Percentiles rank a stretch among this genome's conserved stretches.
Conservation (phyloP, 1,140 invertebrate species). For the Papilio dardanus region DNA sequence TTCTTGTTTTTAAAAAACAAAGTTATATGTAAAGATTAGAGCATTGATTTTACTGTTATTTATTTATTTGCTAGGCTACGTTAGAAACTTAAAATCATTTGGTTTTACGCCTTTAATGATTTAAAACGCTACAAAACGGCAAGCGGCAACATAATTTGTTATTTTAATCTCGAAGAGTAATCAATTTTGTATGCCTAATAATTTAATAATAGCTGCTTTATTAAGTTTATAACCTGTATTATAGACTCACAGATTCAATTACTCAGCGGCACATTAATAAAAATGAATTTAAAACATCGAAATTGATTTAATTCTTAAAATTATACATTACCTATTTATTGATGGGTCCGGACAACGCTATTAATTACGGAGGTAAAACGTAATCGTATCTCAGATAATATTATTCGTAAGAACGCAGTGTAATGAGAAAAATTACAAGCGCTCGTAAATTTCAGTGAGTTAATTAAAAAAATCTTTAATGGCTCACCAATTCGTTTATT, state of each 20-base stretch:
- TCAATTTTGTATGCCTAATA: constrained; percentile 24
- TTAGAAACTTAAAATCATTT: background rate
- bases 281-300: constrained; percentile 7
- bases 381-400: constrained; percentile 55
- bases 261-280: constrained; percentile 23
- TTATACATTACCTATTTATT: constrained; percentile 36
- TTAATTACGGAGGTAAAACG: constrained; percentile 50
- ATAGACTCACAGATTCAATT: constrained; percentile 31
- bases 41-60: background rate
- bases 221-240: constrained; percentile 20
- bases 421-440: constrained; percentile 56
- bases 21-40: no score
- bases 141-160: constrained; percentile 10
- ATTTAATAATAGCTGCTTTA: constrained; percentile 24
- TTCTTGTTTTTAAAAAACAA: no score
- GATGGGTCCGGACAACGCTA: constrained; percentile 43
- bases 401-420: constrained; percentile 29
- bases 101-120: background rate
- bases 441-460: constrained; percentile 61
- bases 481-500: constrained; percentile 57
- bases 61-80: background rate
- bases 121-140: no score
- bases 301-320: constrained; percentile 34
- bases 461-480: constrained; percentile 67
- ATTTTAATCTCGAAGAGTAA: background rate